phyloP scores from a whole-genome alignment of 2,888 invertebrate genomes.

The Stenolophus ochropezus region DNA sequence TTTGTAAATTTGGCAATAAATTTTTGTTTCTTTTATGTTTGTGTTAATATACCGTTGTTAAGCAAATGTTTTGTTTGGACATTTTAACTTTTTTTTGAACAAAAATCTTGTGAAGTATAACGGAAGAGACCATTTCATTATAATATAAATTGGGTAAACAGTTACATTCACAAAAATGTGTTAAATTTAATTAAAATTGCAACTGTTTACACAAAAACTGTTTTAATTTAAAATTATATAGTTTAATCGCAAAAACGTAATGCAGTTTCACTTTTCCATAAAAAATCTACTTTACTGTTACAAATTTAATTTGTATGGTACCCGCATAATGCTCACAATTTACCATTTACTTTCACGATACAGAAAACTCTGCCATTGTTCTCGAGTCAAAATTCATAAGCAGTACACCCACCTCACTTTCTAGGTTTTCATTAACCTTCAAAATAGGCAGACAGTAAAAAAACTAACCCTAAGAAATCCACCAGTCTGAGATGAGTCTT shows the following conservation, averaged over 20 bases:
- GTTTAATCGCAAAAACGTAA: conserved; percentile 5
- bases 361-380: background rate
- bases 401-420: conserved; percentile 2
- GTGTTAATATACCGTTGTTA: background rate
- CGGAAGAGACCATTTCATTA: background rate
- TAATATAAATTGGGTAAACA: background rate
- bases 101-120: background rate
- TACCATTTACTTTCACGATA: conserved; percentile 8
- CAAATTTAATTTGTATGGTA: conserved; percentile 17
- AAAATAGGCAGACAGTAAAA: conserved; percentile 14
- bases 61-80: background rate
- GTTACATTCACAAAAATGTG: background rate
- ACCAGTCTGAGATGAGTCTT: conserved; percentile 19
- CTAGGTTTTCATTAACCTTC: background rate
- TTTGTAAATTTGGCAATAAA: background rate
- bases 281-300: conserved; percentile 22
- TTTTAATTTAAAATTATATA: conserved; percentile 1
- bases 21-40: background rate
- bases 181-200: conserved; percentile 9
- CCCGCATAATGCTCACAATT: conserved; percentile 22
- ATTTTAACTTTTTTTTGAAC: background rate
- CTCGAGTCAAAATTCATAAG: conserved; percentile 2
- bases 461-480: conserved; percentile 41
- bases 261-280: conserved; percentile 29
- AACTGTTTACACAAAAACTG: conserved; percentile 1